Percentiles rank a stretch among this genome's conserved stretches.
phyloP scores from a whole-genome alignment of 2,888 invertebrate species.

The Halictus quadricinctus region DNA sequence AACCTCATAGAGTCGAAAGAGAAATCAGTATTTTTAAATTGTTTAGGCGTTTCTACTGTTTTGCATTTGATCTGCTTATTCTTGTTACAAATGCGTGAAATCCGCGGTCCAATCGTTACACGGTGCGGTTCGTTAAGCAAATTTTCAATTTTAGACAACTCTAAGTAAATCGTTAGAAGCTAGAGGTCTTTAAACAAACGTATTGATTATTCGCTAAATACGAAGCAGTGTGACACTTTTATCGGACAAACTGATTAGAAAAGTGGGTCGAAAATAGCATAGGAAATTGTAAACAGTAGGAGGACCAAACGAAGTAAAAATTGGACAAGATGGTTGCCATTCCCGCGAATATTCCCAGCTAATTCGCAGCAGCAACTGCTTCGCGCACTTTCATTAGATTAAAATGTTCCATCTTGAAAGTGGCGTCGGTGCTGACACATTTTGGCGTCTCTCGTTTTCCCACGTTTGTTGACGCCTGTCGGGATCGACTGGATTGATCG shows the following conservation, averaged over 20 bases:
- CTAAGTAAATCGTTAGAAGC: no score
- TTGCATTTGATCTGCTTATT: no score
- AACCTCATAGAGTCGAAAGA: no score
- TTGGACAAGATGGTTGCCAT: neutral
- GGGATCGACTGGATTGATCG: conserved; percentile 48
- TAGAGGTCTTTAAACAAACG: no score
- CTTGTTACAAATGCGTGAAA: no score
- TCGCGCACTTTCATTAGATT: conserved; percentile 1
- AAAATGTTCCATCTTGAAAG: conserved; percentile 1
- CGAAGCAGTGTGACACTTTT: neutral
- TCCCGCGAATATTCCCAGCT: neutral
- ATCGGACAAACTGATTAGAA: neutral
- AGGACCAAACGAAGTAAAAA: neutral
- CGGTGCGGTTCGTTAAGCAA: no score
- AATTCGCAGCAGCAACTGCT: neutral
- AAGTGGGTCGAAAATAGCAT: neutral
- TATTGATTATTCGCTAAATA: no score
- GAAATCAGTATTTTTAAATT: no score
- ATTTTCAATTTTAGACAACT: no score
- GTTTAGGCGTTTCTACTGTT: no score
- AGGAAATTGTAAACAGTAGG: neutral
- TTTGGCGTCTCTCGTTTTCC: conserved; percentile 40
- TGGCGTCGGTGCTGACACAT: conserved; percentile 21
- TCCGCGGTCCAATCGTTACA: no score
- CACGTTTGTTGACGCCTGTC: conserved; percentile 64